Evolutionary conservation across 2,888 invertebrate species (phyloP).

Genomic region (Polymixis flavicincta): DNA sequence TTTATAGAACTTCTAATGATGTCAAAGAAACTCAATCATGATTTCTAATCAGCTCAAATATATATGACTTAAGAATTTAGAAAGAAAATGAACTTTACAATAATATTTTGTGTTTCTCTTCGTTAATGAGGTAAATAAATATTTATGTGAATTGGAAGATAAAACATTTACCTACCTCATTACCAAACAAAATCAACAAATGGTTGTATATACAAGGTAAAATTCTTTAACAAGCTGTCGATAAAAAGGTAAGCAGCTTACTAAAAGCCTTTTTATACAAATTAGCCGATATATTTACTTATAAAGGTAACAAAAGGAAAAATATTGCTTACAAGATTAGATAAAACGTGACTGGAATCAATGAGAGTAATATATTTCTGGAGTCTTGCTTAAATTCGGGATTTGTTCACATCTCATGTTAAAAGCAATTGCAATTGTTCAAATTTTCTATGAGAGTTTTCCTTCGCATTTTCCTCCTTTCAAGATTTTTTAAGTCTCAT

Average conservation of each 20-base stretch:
- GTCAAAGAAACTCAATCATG: not conserved
- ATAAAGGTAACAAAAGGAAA: conserved; percentile 30
- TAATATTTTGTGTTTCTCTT: too few relatives aligned
- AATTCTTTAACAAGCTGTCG: not conserved
- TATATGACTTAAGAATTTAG: not conserved
- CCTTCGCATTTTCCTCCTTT: not conserved
- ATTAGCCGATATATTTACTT: conserved; percentile 42
- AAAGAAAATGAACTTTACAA: not conserved
- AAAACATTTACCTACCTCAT: conserved; percentile 15
- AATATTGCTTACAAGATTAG: conserved; percentile 34
- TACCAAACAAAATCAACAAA: conserved; percentile 7
- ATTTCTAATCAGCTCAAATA: too few relatives aligned
- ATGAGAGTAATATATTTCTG: not conserved
- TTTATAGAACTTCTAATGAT: too few relatives aligned
- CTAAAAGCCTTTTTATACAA: conserved; percentile 31
- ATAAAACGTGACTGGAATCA: conserved; percentile 29
- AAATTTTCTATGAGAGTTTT: not conserved
- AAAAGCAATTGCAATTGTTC: not conserved
- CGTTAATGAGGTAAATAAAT: not conserved
- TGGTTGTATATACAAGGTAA: not conserved
- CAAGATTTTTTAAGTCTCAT: not conserved
- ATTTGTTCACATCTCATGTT: conserved; percentile 6
- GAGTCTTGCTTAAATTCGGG: not conserved
- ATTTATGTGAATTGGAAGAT: not conserved
- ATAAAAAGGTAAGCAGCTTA: conserved; percentile 5